A percentile compares a stretch with the other conserved stretches of the same genome.
These are phyloP conservation scores for Ptilonorhynchus violaceus DNA, from an alignment of 2,113 vertebrate genomes.

Conservation along the genomic window DNA sequence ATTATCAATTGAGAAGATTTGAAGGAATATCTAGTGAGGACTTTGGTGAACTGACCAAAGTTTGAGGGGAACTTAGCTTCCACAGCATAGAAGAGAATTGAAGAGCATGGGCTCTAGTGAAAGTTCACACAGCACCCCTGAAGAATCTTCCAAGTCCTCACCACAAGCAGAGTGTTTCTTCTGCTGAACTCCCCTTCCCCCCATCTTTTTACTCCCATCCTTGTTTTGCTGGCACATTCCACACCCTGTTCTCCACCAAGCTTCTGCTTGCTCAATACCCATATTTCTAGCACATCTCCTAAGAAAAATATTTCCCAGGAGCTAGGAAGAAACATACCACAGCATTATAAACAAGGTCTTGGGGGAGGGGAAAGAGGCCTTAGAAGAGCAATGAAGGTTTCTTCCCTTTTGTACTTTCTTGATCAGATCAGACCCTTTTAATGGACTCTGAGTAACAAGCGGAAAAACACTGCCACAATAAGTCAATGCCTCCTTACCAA, in stretches of 20 bases:
- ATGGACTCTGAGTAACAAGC: fast-evolving
- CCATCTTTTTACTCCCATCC: not conserved
- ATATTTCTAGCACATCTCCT: not conserved
- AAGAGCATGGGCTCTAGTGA: not conserved
- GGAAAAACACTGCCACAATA: not conserved
- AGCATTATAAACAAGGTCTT: not conserved
- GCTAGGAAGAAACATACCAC: not conserved
- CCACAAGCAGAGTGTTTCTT: not conserved
- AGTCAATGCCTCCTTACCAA: not conserved
- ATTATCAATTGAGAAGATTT: not conserved
- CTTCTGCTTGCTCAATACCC: not conserved
- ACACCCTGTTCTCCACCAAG: not conserved
- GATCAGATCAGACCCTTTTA: not conserved
- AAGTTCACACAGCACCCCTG: not conserved
- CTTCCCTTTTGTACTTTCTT: not conserved
- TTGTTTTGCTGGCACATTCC: slow-evolving; percentile 4
- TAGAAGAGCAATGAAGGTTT: not conserved
- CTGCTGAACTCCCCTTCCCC: not conserved
- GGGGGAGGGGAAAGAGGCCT: not conserved
- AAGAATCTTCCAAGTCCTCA: not conserved
- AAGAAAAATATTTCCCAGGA: slow-evolving; percentile 31
- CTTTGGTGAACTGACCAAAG: not conserved
- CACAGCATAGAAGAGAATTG: not conserved
- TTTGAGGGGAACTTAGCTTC: not conserved
- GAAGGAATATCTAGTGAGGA: not conserved